Evolutionary conservation across 2,797 vertebrate genomes (phyloP), one percentile per base, ranked within the genome.

Genomic region (Smutsia temminckii): DNA sequence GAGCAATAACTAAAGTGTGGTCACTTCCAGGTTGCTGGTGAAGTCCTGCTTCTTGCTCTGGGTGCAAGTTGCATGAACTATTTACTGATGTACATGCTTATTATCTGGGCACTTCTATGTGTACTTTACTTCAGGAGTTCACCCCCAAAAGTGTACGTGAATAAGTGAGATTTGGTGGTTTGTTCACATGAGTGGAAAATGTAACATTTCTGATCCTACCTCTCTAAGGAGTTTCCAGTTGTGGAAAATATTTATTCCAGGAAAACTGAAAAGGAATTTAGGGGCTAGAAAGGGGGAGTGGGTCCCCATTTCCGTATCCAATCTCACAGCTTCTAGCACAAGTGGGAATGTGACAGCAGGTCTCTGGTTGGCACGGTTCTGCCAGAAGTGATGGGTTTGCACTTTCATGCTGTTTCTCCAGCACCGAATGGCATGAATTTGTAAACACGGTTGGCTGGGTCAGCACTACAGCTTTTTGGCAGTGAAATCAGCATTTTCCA

Each of bases 261-360:
- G 27, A n/a, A 71, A 57, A 25, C 32, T 9, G 10, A 29, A 53
- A 17, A 4, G 21, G 5, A 27, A 13, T 6, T 25, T 13, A 23
- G 27, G 51, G 64, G 21, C 12, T 27, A 10, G 42, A 53, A 55
- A 17, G 14, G 3, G 3, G 8, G 42, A 23, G 12, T 5, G 5
- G 10, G 17, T 2, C 4, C 17, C 20, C 8, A 1, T 34, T 13
- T 53, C 68, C 20, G 42, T 16, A 0, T n/a, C 63, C 27, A 27
- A 57, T 5, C 20, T 3, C 32, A 20, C 13, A 14, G 64, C 32
- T 68, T 21, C 72, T 0, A 13, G n/a, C 20, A 25, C n/a, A 75
- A 17, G 23, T 0, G 3, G 23, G 27, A 80, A 34, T 0, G 3
- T 32, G 0, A 2, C 18, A 9, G 42, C 3, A 20, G 11, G 18